phyloP scores from a whole-genome alignment of 2,888 invertebrate species.

The Gastrophysa polygoni region DNA sequence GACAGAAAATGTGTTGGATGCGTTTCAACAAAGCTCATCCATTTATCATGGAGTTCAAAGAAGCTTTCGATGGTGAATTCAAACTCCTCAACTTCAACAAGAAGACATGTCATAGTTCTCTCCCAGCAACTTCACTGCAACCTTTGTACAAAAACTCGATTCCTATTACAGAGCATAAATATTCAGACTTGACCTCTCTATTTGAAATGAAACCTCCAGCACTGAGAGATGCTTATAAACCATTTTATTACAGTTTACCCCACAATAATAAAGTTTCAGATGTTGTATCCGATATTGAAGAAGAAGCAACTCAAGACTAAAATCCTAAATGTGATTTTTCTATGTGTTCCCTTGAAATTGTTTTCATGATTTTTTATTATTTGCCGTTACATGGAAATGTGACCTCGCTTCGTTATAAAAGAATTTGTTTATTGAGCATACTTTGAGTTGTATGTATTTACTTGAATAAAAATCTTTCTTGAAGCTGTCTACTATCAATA shows the following conservation, averaged over 20 bases:
- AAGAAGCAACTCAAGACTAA: not conserved
- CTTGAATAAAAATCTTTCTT: too few species aligned
- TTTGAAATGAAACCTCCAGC: constrained; percentile 3
- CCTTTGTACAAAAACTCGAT: not conserved
- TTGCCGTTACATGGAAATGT: not conserved
- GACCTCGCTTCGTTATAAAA: too few species aligned
- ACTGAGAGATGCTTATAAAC: not conserved
- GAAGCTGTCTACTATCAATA: too few species aligned
- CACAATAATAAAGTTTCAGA: not conserved
- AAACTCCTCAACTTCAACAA: constrained; percentile 7
- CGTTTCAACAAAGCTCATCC: constrained; percentile 6
- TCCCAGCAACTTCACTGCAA: not conserved
- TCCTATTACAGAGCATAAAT: too few species aligned
- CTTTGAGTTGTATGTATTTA: too few species aligned
- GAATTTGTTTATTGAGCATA: too few species aligned
- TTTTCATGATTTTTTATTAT: not conserved
- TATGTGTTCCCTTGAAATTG: not conserved
- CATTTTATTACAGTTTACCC: not conserved
- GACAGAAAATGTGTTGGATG: constrained; percentile 23
- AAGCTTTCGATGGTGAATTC: constrained; percentile 18
- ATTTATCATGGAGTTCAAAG: constrained; percentile 18
- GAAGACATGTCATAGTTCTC: not conserved
- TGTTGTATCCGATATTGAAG: not conserved
- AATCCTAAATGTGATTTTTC: too few species aligned
- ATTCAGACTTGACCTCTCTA: constrained; percentile 1